Base-by-base conservation (phyloP, 1,140 invertebrate species). In the Rhopalosiphum padi region DNA sequence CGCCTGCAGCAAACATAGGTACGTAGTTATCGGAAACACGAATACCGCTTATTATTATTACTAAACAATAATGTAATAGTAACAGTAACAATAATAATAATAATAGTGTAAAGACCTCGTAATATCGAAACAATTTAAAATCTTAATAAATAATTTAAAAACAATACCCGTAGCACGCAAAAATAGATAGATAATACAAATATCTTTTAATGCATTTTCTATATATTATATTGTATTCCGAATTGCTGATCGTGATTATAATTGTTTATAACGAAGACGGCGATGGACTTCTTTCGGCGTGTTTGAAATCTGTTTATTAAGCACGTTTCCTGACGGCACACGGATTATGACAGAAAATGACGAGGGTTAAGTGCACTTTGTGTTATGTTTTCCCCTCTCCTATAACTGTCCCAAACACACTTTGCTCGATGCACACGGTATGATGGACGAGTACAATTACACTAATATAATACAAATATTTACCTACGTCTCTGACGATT, bases 331-430 rank as follows among this genome's bases (percentile, higher is more conserved):
- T n/a, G 60, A 91, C n/a, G 43, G 55, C 55, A 77, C 30, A 30
- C 41, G 90, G 90, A 91, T 91, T 48, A 82, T 77, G 90, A 91
- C 60, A n/a, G 22, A 82, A 77, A 91, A n/a, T 91, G 60, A 91
- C n/a, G 68, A 91, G 90, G 90, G 90, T 91, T 82, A 82, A 91
- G 90, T 82, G 43, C 53, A 43, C 55, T 77, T 46, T 46, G 68
- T 46, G 55, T 48, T n/a, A 46, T 77, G 41, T 82, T 82, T 77
- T 37, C 60, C 55, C 48, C 21, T 91, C 51, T n/a, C 5, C 60
- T 77, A 35, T 68, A 91, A 87, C 41, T 88, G 43, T 89, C 48
- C 55, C 48, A 2, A 55, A 90, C 55, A 91, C 91, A 90, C n/a
- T 68, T 55, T 22, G 18, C 83, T 37, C 22, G 8, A 41, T 41